Base-by-base conservation (phyloP, 2,797 vertebrate species). In the Phylloscopus collybita region DNA sequence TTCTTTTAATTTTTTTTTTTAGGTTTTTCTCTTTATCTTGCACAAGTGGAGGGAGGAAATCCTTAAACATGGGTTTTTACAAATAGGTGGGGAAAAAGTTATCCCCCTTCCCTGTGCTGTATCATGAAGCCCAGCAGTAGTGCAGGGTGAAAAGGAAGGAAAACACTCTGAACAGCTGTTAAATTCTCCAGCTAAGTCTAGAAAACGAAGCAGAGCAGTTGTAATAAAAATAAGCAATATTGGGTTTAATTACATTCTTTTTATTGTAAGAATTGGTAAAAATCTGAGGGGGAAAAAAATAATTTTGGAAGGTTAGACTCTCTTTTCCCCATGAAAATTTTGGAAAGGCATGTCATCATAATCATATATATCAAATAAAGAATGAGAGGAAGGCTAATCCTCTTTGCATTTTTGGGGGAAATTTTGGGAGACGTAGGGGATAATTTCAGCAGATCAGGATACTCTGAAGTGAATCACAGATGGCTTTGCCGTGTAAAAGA, bases 391-490 rank as follows among this genome's bases (percentile, higher is more conserved):
- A 18, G 30, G 82, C 85, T 96, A 94, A 94, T 94, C 57, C 66
- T 91, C 91, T 95, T 94, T 95, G 61, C 91, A 94, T 95, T 97
- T 72, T 0, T 42, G 66, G 92, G 67, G 83, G 79, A 96, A 97
- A 96, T 95, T 93, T 86, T 87, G 70, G 86, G 93, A 97, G 88
- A 76, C 42, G 23, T 87, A 96, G 86, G 91, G 95, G 92, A 97
- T 94, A 96, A 96, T 97, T 97, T 97, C 96, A 96, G 94, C 93
- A 96, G 97, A 95, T 94, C 85, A 93, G 80, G 96, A 97, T 95
- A 95, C 86, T 95, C 96, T 74, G 40, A 96, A 96, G 92, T 79
- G 89, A 97, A 97, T 97, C n/a, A 66, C 96, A 97, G 97, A 91
- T 92, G 91, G 92, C 80, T 97, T 85, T 95, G 93, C 87, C 10